Evolutionary conservation across 2,888 invertebrate species (phyloP).

Genomic region (Apamea crenata): DNA sequence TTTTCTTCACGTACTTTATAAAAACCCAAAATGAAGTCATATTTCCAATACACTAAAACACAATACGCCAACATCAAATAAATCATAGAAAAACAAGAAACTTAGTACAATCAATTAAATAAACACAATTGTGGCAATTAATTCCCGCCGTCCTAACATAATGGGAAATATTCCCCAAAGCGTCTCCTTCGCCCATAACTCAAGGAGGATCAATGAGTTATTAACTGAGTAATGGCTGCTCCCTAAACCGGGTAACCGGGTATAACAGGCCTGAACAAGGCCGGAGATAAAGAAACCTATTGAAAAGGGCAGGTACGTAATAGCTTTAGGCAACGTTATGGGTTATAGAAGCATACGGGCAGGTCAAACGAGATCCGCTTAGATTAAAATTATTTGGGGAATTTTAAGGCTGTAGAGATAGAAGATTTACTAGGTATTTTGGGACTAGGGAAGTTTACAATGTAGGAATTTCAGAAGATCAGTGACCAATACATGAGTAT

Average conservation of each 20-base stretch:
- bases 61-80: constrained; percentile 29
- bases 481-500: background rate
- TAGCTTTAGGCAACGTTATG: constrained; percentile 57
- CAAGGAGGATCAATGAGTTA: constrained; percentile 75
- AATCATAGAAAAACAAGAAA: constrained; percentile 52
- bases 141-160: constrained; percentile 58
- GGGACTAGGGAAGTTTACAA: constrained; percentile 7
- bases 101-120: constrained; percentile 64
- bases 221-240: constrained; percentile 71
- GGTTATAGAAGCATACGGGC: constrained; percentile 56
- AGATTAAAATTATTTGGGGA: constrained; percentile 65
- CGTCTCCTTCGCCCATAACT: constrained; percentile 69
- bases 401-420: constrained; percentile 43
- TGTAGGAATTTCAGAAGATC: constrained; percentile 7
- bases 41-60: constrained; percentile 1
- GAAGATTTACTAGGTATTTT: constrained; percentile 51
- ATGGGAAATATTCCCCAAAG: constrained; percentile 67
- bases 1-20: background rate
- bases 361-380: constrained; percentile 51
- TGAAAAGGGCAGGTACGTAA: constrained; percentile 69
- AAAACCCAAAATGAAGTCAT: background rate
- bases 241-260: constrained; percentile 67
- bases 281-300: constrained; percentile 70
- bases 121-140: constrained; percentile 65
- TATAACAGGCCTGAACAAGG: constrained; percentile 65